Evolutionary conservation across 2,113 vertebrate genomes (phyloP).

Genomic region (Megaceryle maxima): DNA sequence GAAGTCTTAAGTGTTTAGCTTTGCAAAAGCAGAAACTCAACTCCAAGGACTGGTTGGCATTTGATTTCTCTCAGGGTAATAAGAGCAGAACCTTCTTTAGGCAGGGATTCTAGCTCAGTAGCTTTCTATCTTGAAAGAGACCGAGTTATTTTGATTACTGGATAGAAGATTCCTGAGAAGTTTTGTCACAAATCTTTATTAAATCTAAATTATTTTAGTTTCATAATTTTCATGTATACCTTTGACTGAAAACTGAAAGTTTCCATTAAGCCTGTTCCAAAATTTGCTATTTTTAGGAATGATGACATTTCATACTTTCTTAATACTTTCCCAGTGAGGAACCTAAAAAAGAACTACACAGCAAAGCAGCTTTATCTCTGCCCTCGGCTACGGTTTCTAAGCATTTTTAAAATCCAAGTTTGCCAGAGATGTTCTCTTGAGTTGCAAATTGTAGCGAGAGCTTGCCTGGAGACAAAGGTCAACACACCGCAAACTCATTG

Average conservation of each 20-base stretch:
- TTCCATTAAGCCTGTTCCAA: not conserved
- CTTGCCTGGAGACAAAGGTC: slow-evolving; percentile 17
- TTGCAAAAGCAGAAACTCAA: not conserved
- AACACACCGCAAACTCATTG: not conserved
- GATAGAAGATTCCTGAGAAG: not conserved
- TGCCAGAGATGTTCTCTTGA: not conserved
- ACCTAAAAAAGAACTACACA: not conserved
- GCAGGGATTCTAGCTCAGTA: not conserved
- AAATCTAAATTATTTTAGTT: not conserved
- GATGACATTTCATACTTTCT: not conserved
- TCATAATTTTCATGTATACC: not conserved
- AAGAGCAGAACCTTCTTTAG: not conserved
- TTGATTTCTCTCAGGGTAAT: not conserved
- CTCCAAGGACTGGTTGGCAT: not conserved
- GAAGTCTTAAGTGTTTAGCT: not conserved
- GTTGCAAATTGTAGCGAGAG: not conserved
- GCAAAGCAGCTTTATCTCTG: slow-evolving; percentile 20
- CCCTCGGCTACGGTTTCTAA: slow-evolving; percentile 9
- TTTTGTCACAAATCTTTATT: not conserved
- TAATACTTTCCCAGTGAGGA: not conserved
- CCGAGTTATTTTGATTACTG: not conserved
- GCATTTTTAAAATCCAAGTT: not conserved
- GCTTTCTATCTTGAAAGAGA: not conserved
- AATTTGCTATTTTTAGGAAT: not conserved
- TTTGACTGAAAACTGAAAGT: not conserved